Evolutionary conservation across 2,113 vertebrate genomes (phyloP), one percentile per base, ranked within the genome.

Genomic region (Bujurquina vittata): DNA sequence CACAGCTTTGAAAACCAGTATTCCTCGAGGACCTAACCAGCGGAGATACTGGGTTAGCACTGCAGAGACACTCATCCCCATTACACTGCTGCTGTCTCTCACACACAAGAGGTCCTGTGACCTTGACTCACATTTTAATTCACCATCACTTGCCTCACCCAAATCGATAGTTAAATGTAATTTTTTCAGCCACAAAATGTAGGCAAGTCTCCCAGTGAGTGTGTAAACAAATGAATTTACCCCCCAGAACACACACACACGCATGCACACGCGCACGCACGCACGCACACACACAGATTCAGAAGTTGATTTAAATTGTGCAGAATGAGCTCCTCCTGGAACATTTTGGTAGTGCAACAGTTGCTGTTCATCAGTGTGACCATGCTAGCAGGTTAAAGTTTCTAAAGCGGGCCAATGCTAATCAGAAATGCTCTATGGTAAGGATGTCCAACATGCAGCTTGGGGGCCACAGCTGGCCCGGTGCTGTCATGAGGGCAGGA

Each of bases 1-100:
- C 83, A 89, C 65, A 35, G 74, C 76, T 79, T 81, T 91, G 86
- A 91, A 91, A 89, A 86, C 76, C 82, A 88, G 84, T 90, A 91
- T 77, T 88, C 86, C 79, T 79, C 23, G 58, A 79, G 80, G 82
- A 83, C 63, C 83, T 62, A 59, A 75, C 77, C 84, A 87, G 75
- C 33, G 9, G 18, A 81, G 65, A 85, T 85, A 87, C 76, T 73
- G 82, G 75, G 77, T 76, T 60, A 84, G 80, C 75, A 55, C 54
- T 78, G 57, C 46, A 58, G 54, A 74, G 72, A 74, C 72, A 56
- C 55, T 26, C 73, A 43, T 1, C 65, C 65, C 65, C 65, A 69
- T 69, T 69, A 40, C 22, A 17, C 40, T 75, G n/a, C 37, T 67
- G 58, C 56, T 17, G 33, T 22, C 46, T 59, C 83, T 75, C 63